Base-by-base conservation (phyloP, 2,888 invertebrate genomes). In the Athalia rosae region DNA sequence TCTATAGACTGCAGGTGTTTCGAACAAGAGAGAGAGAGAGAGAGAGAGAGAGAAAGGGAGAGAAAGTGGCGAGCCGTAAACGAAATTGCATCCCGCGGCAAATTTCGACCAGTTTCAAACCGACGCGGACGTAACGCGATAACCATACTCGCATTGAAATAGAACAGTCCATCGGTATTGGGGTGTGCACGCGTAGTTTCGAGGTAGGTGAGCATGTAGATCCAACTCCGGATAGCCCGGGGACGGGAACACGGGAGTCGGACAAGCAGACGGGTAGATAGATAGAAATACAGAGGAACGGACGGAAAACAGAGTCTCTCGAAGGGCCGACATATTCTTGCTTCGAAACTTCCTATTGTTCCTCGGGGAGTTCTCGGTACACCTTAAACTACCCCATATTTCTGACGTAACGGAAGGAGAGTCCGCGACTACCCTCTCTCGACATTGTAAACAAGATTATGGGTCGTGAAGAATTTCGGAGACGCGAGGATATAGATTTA, bases 291-390 rank as follows among this genome's bases (percentile, higher is more conserved):
- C 56, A 11, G 43, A 58, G 58, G 71, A 45, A 71, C 56, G 43
- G 13, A 45, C 71, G 71, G 71, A 71, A 58, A 58, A 58, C 13
- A 71, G 69, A 69, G 56, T 56, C 69, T 58, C 58, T 71, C 58
- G 56, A 45, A 58, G 71, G 71, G 67, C 41, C 11, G 6, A 41
- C 58, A 15, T 50, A 53, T 53, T 50, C 71, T 71, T 45, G 71
- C 71, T 71, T n/a, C 71, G 71, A 71, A 58, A 71, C 71, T 71
- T 58, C 58, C 71, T 50, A 71, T 71, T 71, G 71, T 71, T 71
- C 71, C 71, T 71, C 4, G 8, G 71, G 71, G 71, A 58, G n/a
- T 71, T 71, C 56, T 8, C 45, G 13, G 43, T 71, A 45, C 71
- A 71, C 13, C 58, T n/a, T 15, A 9, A 58, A 9, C 58, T 45